Conservation (phyloP, 2,113 vertebrate genomes). For the Heliornis fulica region DNA sequence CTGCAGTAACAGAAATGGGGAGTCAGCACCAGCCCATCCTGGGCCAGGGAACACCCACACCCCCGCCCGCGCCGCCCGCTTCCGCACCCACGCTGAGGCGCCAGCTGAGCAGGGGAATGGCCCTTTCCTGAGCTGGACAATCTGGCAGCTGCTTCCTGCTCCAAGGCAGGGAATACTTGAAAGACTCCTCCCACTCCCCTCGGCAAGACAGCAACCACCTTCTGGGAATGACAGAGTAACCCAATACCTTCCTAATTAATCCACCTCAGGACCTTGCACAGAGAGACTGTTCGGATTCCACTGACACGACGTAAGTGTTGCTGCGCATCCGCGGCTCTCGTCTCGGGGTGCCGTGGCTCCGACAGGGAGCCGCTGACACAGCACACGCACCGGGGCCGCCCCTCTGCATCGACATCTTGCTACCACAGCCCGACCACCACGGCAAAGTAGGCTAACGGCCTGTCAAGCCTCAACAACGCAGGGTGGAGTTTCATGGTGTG, state of each 20-base stretch:
- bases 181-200: not conserved
- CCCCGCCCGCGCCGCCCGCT: fast-evolving
- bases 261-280: not conserved
- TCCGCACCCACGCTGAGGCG: not conserved
- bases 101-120: not conserved
- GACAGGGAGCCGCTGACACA: not conserved
- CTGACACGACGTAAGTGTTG: not conserved
- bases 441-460: not conserved
- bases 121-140: not conserved
- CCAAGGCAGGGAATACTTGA: not conserved
- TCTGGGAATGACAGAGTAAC: not conserved
- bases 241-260: not conserved
- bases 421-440: not conserved
- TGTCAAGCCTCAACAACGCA: not conserved
- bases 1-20: not conserved
- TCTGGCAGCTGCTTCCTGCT: not conserved
- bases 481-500: not conserved
- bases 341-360: not conserved
- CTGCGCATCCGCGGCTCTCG: fast-evolving
- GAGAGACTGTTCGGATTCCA: not conserved
- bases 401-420: not conserved
- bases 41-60: not conserved
- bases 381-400: not conserved
- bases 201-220: not conserved
- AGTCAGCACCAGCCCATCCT: not conserved